phyloP scores from a whole-genome alignment of 2,113 vertebrate species.

The Aspidoscelis tigris region DNA sequence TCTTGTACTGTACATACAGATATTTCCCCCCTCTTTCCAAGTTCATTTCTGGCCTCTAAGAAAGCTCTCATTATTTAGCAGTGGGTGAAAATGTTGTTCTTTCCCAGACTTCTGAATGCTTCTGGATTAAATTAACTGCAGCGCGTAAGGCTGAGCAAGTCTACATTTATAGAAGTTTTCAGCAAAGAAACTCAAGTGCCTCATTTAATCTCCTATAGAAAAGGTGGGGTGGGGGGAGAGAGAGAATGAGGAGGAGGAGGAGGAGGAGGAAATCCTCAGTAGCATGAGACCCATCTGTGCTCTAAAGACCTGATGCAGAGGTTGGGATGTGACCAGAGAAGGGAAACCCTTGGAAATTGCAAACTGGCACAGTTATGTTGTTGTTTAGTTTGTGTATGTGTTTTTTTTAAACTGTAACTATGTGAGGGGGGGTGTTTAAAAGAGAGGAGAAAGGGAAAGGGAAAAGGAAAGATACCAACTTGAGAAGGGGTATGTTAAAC shows the following conservation, averaged over 20 bases:
- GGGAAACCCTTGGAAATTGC: constrained; percentile 49
- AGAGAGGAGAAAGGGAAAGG: constrained; percentile 18
- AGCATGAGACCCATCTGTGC: constrained; percentile 26
- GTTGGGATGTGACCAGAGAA: constrained; percentile 45
- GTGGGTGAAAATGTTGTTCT: constrained; percentile 24
- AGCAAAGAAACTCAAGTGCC: constrained; percentile 30
- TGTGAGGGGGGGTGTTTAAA: constrained; percentile 14
- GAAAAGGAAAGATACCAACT: constrained; percentile 39
- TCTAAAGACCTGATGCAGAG: constrained; percentile 47
- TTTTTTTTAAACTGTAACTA: constrained; percentile 37
- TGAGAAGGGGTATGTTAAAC: constrained; percentile 56
- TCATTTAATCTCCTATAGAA: constrained; percentile 37
- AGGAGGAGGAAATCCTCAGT: too few relatives aligned
- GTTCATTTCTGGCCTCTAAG: constrained; percentile 42
- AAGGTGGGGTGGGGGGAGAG: constrained; percentile 29
- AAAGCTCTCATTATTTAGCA: constrained; percentile 21
- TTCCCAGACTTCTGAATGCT: constrained; percentile 38
- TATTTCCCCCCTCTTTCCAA: not conserved
- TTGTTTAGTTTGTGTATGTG: constrained; percentile 43
- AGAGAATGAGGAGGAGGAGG: not conserved
- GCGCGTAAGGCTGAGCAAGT: constrained; percentile 5
- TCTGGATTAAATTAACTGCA: constrained; percentile 41
- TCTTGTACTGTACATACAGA: constrained; percentile 9
- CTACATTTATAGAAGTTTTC: constrained; percentile 28
- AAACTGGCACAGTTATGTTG: constrained; percentile 51